These are phyloP conservation scores for Acestrorhynchus altus DNA, from an alignment of 2,797 vertebrate species.

Conservation along the genomic window DNA sequence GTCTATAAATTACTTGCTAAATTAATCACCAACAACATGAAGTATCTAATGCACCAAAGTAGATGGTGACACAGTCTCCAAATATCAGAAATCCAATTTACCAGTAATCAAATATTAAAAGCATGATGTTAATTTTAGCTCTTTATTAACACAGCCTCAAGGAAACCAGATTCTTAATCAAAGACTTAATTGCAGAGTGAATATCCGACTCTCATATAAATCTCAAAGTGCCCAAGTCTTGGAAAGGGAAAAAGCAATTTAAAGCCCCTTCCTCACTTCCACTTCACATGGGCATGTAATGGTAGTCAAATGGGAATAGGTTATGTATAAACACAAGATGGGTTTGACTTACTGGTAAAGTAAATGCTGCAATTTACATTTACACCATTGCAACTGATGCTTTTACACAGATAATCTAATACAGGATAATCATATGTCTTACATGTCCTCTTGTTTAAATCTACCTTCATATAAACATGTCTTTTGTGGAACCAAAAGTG, in stretches of 20 bases:
- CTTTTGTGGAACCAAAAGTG: no score
- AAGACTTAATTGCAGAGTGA: slow-evolving; percentile 16
- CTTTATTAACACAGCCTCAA: slow-evolving; percentile 39
- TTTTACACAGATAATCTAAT: no score
- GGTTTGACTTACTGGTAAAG: no score
- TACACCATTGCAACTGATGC: no score
- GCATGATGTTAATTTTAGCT: slow-evolving; percentile 47
- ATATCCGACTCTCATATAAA: neutral
- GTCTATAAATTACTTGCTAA: neutral
- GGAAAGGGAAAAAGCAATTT: neutral
- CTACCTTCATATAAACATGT: no score
- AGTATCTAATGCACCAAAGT: neutral
- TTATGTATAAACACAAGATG: no score
- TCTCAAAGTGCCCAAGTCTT: neutral
- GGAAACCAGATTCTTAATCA: slow-evolving; percentile 31
- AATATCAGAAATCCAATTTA: slow-evolving; percentile 42
- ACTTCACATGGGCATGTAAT: no score
- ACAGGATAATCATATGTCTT: no score
- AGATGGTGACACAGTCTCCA: slow-evolving; percentile 9
- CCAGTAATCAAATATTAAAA: slow-evolving; percentile 54
- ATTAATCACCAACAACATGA: neutral
- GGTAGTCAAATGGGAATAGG: no score
- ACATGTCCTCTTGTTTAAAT: no score
- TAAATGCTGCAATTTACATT: no score
- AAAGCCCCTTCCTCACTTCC: no score